Percentiles rank a stretch among this genome's conserved stretches.
Evolutionary conservation across 2,113 vertebrate species (phyloP).

Genomic region (Sturnus vulgaris): DNA sequence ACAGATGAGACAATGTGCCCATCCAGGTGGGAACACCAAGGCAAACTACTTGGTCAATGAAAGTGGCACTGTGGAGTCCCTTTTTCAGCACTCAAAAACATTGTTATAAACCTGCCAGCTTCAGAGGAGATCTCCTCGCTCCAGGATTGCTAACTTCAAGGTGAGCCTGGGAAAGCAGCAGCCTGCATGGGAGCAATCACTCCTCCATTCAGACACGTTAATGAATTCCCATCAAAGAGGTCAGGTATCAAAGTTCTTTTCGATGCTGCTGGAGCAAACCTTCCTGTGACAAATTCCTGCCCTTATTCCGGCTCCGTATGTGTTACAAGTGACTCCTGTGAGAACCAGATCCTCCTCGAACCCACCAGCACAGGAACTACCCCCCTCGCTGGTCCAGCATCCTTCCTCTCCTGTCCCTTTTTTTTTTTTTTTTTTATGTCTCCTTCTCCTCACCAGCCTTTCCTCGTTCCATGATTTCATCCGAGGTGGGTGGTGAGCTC

Average conservation of each 20-base stretch:
- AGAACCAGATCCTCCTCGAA: not conserved
- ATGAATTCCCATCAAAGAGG: not conserved
- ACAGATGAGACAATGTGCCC: not conserved
- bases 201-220: not conserved
- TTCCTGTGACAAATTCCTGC: not conserved
- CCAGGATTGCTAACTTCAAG: not conserved
- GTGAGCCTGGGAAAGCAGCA: not conserved
- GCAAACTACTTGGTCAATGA: not conserved
- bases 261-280: not conserved
- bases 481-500: constrained; percentile 30
- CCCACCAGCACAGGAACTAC: not conserved
- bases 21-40: not conserved
- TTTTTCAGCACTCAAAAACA: not conserved
- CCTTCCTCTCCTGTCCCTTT: not conserved
- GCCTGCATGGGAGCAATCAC: not conserved
- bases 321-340: not conserved
- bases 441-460: not conserved
- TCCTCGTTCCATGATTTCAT: constrained; percentile 35
- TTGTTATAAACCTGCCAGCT: not conserved
- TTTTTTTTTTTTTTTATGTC: not conserved
- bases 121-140: not conserved
- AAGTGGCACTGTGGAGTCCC: not conserved
- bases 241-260: not conserved
- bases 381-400: not conserved
- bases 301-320: accelerated